Percentiles rank a stretch among this genome's conserved stretches.
Conservation (phyloP, 2,888 invertebrate species). For the Megalurothrips usitatus region DNA sequence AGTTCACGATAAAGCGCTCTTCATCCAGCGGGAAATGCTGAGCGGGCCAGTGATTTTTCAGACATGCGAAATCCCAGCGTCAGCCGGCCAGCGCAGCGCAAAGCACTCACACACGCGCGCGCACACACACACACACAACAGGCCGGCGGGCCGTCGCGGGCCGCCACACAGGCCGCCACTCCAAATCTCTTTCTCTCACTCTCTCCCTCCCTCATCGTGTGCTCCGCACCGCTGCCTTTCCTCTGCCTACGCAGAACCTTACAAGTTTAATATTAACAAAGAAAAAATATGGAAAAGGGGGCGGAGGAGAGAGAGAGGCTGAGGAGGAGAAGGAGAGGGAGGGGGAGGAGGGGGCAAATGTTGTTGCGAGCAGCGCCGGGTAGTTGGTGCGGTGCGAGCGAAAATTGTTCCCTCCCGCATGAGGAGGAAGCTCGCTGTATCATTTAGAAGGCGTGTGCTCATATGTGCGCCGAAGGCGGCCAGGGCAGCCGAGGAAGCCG, state of each 20-base stretch:
- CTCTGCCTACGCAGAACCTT: too few relatives aligned
- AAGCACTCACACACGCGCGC: background rate
- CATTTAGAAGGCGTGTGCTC: too few relatives aligned
- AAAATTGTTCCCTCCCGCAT: too few relatives aligned
- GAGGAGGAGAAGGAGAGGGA: too few relatives aligned
- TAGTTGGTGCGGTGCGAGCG: too few relatives aligned
- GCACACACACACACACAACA: background rate
- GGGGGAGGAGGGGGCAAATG: too few relatives aligned
- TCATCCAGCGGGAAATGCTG: background rate
- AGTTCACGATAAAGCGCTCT: constrained; percentile 11
- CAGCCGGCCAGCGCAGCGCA: background rate
- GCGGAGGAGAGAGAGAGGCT: background rate
- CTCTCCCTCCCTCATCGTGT: background rate
- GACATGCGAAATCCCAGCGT: constrained; percentile 2
- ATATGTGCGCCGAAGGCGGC: too few relatives aligned
- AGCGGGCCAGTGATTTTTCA: background rate
- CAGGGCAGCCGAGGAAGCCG: too few relatives aligned
- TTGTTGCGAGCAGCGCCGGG: too few relatives aligned
- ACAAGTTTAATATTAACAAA: too few relatives aligned
- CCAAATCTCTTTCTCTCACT: background rate
- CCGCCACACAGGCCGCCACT: background rate
- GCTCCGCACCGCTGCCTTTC: too few relatives aligned
- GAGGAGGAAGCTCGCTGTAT: too few relatives aligned
- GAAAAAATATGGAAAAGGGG: background rate
- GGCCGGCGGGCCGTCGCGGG: background rate